Evolutionary conservation across 2,113 vertebrate genomes (phyloP).

Genomic region (Lasiurus borealis): DNA sequence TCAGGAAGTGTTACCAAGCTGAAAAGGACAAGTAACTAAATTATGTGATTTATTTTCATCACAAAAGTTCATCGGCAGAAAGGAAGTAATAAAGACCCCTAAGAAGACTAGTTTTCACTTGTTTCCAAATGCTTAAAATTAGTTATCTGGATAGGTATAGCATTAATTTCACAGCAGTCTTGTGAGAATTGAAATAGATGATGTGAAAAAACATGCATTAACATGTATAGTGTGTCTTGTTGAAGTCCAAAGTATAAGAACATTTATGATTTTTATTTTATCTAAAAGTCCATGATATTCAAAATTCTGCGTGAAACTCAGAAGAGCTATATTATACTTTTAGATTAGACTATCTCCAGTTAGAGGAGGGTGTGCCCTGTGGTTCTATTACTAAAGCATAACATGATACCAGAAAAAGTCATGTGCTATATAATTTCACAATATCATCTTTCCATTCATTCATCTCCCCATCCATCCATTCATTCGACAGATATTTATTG

Average conservation of each 20-base stretch:
- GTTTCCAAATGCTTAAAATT: slow-evolving; percentile 7
- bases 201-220: slow-evolving; percentile 46
- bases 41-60: slow-evolving; percentile 25
- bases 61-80: not conserved
- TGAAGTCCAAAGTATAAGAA: slow-evolving; percentile 57
- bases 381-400: slow-evolving; percentile 19
- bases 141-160: not conserved
- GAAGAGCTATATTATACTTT: not conserved
- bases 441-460: not conserved
- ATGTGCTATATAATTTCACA: slow-evolving; percentile 49
- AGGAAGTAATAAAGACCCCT: slow-evolving; percentile 13
- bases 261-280: slow-evolving; percentile 72
- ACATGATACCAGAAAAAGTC: slow-evolving; percentile 14
- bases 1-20: slow-evolving; percentile 49
- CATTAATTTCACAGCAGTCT: slow-evolving; percentile 41
- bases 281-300: not conserved
- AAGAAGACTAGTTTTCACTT: not conserved
- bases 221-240: slow-evolving; percentile 46
- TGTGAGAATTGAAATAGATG: slow-evolving; percentile 42
- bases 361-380: not conserved
- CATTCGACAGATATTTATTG: not conserved
- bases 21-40: not conserved
- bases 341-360: slow-evolving; percentile 48
- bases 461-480: not conserved
- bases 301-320: not conserved